Evolutionary conservation across 2,888 invertebrate species (phyloP).

Genomic region (Punctoribates punctum): DNA sequence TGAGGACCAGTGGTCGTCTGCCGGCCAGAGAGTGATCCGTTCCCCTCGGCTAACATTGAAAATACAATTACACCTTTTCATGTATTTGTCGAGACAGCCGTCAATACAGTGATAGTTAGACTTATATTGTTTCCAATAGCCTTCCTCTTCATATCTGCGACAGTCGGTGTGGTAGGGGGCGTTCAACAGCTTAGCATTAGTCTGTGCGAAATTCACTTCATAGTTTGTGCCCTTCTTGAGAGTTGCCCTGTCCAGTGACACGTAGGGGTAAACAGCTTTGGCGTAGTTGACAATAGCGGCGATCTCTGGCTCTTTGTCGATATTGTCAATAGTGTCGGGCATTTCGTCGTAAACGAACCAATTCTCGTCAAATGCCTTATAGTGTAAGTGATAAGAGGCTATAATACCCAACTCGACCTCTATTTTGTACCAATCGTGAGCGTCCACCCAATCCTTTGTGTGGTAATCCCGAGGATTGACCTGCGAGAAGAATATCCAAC

Average conservation of each 20-base stretch:
- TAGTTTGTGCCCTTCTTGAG: constrained; percentile 10
- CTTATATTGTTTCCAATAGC: neutral
- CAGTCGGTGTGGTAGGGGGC: neutral
- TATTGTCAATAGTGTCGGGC: neutral
- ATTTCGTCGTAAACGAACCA: neutral
- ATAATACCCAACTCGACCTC: neutral
- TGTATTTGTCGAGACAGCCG: neutral
- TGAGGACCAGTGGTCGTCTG: neutral
- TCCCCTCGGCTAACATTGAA: neutral
- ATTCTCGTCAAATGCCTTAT: neutral
- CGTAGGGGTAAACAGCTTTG: neutral
- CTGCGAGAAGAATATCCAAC: constrained; percentile 25
- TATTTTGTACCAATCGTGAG: neutral
- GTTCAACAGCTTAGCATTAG: neutral
- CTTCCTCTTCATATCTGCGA: neutral
- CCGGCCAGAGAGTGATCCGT: neutral
- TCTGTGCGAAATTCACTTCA: neutral
- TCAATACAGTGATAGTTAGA: constrained; percentile 18
- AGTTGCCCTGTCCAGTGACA: constrained; percentile 6
- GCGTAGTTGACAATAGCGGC: neutral
- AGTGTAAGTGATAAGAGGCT: neutral
- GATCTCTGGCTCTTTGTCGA: neutral
- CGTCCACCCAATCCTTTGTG: neutral
- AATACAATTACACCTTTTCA: neutral
- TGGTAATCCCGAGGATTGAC: neutral